Conservation (phyloP, 2,888 invertebrate species). For the Lochmaea capreae region DNA sequence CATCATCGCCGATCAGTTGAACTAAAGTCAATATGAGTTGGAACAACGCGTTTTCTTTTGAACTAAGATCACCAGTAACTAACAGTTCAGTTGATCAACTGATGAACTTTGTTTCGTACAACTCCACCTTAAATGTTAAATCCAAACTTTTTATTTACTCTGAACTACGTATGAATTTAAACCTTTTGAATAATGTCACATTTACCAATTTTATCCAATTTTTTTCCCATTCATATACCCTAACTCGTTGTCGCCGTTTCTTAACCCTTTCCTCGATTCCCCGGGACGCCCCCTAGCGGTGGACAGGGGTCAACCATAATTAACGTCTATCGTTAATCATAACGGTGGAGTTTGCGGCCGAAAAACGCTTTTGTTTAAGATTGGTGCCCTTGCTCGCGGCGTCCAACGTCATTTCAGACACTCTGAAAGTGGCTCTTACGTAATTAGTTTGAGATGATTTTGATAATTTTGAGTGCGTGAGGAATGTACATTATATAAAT, state of each 20-base stretch:
- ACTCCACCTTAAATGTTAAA: too few species aligned
- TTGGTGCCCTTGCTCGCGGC: constrained; percentile 43
- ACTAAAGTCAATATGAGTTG: too few species aligned
- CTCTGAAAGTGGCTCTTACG: constrained; percentile 44
- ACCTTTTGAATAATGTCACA: neutral
- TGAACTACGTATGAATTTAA: too few species aligned
- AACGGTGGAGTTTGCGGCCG: constrained; percentile 49
- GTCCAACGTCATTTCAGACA: constrained; percentile 38
- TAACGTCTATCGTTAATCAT: constrained; percentile 60
- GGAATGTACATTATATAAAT: constrained; percentile 44
- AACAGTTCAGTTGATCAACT: too few species aligned
- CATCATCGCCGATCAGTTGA: too few species aligned
- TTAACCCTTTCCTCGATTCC: constrained; percentile 15
- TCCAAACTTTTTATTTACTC: too few species aligned
- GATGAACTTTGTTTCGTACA: too few species aligned
- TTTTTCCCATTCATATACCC: neutral
- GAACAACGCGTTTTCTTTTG: too few species aligned
- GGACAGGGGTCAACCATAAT: constrained; percentile 59
- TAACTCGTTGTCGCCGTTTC: neutral
- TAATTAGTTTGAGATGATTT: constrained; percentile 50
- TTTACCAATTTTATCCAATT: neutral
- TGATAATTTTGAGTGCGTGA: constrained; percentile 47
- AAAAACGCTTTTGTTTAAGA: constrained; percentile 55
- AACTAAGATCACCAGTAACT: too few species aligned
- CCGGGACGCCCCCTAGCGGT: constrained; percentile 26